Percentiles rank a stretch among this genome's conserved stretches.
These are phyloP conservation scores for Pseudomugil tenellus DNA, from an alignment of 2,797 vertebrate species.

Conservation along the genomic window DNA sequence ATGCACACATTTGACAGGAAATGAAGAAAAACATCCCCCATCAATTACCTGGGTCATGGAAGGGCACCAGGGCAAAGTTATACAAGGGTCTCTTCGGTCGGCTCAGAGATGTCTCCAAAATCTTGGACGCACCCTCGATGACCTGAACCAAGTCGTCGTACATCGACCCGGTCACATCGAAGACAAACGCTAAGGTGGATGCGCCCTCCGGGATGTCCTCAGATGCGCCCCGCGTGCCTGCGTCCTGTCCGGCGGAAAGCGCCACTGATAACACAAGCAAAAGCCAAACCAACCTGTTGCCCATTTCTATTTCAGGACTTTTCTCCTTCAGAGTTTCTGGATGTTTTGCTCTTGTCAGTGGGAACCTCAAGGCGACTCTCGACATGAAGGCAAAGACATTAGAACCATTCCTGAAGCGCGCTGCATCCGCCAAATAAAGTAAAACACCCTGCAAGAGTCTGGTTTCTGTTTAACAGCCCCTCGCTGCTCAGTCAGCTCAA, in stretches of 20 bases:
- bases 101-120: slow-evolving; percentile 94
- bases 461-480: slow-evolving; percentile 20
- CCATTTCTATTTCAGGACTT: slow-evolving; percentile 67
- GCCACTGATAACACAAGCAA: slow-evolving; percentile 68
- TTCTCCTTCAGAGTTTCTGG: slow-evolving; percentile 30
- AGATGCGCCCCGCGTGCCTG: slow-evolving; percentile 41
- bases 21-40: accelerated
- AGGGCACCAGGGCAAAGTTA: slow-evolving; percentile 96
- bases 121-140: slow-evolving; percentile 97
- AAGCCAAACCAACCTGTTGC: slow-evolving; percentile 57
- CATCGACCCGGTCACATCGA: slow-evolving; percentile 99
- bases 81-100: slow-evolving; percentile 91
- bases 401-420: slow-evolving; percentile 32
- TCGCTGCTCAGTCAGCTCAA: slow-evolving; percentile 19
- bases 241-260: slow-evolving; percentile 71
- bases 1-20: not conserved
- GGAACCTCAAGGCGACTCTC: slow-evolving; percentile 58
- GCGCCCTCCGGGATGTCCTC: slow-evolving; percentile 91
- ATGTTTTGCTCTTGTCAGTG: slow-evolving; percentile 24
- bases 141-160: slow-evolving; percentile 98
- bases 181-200: slow-evolving; percentile 96
- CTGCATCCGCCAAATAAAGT: slow-evolving; percentile 3
- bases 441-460: not conserved
- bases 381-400: slow-evolving; percentile 62
- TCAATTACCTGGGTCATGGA: slow-evolving; percentile 96